Percentiles rank a stretch among this genome's conserved stretches.
Evolutionary conservation across 2,888 invertebrate species (phyloP).

Genomic region (Campoplex nolae): DNA sequence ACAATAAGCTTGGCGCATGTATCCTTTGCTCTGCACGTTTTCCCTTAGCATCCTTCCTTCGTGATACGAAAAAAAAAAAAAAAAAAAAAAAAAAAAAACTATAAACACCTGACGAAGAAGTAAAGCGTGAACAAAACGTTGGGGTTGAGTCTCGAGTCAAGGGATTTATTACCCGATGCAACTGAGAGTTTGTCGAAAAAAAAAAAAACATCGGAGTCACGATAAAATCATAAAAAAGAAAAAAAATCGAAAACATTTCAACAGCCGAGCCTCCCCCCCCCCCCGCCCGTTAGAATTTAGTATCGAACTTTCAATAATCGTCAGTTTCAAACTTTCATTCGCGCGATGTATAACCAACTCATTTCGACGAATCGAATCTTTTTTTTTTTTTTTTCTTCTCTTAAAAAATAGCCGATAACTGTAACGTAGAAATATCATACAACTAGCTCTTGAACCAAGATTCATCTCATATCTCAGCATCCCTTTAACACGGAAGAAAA

Average conservation of each 20-base stretch:
- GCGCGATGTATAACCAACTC: too few species aligned
- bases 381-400: neutral
- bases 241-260: neutral
- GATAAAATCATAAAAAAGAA: neutral
- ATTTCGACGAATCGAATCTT: neutral
- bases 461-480: conserved; percentile 47
- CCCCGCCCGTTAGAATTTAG: neutral
- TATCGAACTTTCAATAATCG: neutral
- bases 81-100: neutral
- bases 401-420: neutral
- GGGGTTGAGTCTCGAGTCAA: neutral
- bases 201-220: neutral
- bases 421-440: conserved; percentile 16
- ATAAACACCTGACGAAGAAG: conserved; percentile 52
- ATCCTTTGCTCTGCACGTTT: conserved; percentile 70
- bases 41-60: conserved; percentile 53
- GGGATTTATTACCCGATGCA: neutral
- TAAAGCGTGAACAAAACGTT: conserved; percentile 23
- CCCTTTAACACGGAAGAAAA: conserved; percentile 48
- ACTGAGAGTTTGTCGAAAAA: too few species aligned
- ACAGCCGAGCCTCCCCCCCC: neutral
- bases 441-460: conserved; percentile 14
- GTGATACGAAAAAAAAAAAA: neutral
- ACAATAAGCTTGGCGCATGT: conserved; percentile 72
- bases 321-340: neutral